Percentiles rank a stretch among this genome's conserved stretches.
Conservation (phyloP, 2,888 invertebrate genomes). For the Adela reaumurella region DNA sequence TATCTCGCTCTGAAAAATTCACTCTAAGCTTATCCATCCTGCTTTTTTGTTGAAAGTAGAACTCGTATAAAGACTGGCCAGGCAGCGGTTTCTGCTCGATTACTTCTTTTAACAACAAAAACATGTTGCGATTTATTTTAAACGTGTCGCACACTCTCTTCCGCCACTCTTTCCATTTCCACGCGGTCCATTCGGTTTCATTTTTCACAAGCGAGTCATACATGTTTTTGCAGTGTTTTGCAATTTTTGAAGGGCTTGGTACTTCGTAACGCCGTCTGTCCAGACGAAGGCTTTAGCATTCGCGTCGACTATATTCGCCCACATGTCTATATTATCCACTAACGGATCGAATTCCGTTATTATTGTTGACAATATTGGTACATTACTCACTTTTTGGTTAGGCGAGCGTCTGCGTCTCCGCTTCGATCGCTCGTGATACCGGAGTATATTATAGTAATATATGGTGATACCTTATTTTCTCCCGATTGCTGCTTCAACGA, state of each 20-base stretch:
- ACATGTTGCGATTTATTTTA: conserved; percentile 13
- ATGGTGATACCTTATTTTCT: too few species aligned
- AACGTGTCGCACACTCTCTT: conserved; percentile 13
- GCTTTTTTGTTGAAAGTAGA: conserved; percentile 14
- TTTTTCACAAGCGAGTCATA: conserved; percentile 13
- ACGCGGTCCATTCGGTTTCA: conserved; percentile 15
- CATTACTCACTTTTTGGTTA: too few species aligned
- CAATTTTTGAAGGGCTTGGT: conserved; percentile 15
- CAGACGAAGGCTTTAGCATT: conserved; percentile 15
- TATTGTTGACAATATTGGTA: conserved; percentile 10
- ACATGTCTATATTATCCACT: conserved; percentile 11
- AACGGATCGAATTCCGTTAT: conserved; percentile 14
- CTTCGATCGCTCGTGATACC: too few species aligned
- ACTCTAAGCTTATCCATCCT: conserved; percentile 6
- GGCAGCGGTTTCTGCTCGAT: not conserved
- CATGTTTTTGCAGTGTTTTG: conserved; percentile 16
- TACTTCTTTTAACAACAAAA: not conserved
- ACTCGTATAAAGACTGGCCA: conserved; percentile 11
- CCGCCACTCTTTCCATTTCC: conserved; percentile 17
- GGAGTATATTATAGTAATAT: too few species aligned
- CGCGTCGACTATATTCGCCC: conserved; percentile 16
- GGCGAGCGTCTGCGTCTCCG: too few species aligned
- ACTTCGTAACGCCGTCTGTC: conserved; percentile 13
- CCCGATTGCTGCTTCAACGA: too few species aligned
- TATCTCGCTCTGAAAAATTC: not conserved